Conservation (phyloP, 2,113 vertebrate species). For the Phoxinus phoxinus region DNA sequence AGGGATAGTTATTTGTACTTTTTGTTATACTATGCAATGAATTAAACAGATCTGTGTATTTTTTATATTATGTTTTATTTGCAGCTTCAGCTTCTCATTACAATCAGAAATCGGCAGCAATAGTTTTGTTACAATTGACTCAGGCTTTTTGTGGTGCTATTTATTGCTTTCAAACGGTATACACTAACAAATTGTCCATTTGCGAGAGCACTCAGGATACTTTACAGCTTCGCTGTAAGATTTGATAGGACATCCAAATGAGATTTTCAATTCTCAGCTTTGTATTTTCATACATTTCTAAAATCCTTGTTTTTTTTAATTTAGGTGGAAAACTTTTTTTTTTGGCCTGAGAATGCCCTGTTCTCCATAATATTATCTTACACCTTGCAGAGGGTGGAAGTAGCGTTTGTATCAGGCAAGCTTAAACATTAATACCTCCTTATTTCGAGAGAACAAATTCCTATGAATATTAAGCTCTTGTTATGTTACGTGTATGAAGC, state of each 20-base stretch:
- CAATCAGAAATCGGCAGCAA: constrained; percentile 80
- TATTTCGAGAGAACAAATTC: constrained; percentile 62
- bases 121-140: constrained; percentile 86
- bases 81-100: constrained; percentile 81
- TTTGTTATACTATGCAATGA: constrained; percentile 91
- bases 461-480: constrained; percentile 50
- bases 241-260: constrained; percentile 8
- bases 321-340: background rate
- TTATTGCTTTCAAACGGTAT: constrained; percentile 76
- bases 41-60: constrained; percentile 66
- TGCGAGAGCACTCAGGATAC: constrained; percentile 67
- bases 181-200: constrained; percentile 59
- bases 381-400: constrained; percentile 1
- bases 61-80: constrained; percentile 72
- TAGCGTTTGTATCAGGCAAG: constrained; percentile 70
- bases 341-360: constrained; percentile 25
- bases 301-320: background rate
- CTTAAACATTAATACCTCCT: constrained; percentile 86
- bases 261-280: constrained; percentile 4
- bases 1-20: constrained; percentile 57
- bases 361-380: constrained; percentile 9
- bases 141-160: constrained; percentile 85
- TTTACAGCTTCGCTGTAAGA: constrained; percentile 59
- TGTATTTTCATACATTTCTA: constrained; percentile 44
- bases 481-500: constrained; percentile 66